Evolutionary conservation across 1,140 invertebrate genomes (phyloP), one percentile per base, ranked within the genome.

Genomic region (Ceratosolen solmsi): DNA sequence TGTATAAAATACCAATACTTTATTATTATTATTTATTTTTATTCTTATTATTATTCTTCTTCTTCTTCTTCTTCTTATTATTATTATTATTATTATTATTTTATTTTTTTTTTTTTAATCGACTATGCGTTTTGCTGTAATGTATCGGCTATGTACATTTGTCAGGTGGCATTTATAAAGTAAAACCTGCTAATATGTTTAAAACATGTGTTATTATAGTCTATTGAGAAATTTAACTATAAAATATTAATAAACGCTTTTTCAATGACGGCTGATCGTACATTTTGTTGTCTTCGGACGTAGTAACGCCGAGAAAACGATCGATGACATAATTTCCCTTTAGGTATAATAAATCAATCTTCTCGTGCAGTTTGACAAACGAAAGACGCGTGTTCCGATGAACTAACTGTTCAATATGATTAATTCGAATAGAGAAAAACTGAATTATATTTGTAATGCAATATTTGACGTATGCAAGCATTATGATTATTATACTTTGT

Each of bases 1-100:
- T 88, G 84, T 89, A 89, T 90, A 89, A 89, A 90, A 90, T 88
- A 89, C 84, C 83, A 89, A 88, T 89, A 89, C 87, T 90, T 89
- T 89, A 90, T 90, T n/a, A n/a, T n/a, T n/a, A n/a, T n/a, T n/a
- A n/a, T n/a, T n/a, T n/a, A n/a, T n/a, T n/a, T n/a, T n/a, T n/a
- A n/a, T n/a, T n/a, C n/a, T n/a, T n/a, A n/a, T n/a, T n/a, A n/a
- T n/a, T n/a, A n/a, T n/a, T n/a, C n/a, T n/a, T n/a, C n/a, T n/a
- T n/a, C n/a, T n/a, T n/a, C n/a, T n/a, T n/a, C n/a, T n/a, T n/a
- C n/a, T n/a, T n/a, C n/a, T n/a, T n/a, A n/a, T n/a, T n/a, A n/a
- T n/a, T n/a, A n/a, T n/a, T n/a, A n/a, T n/a, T n/a, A n/a, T n/a
- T n/a, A n/a, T n/a, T n/a, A n/a, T n/a, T n/a, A n/a, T n/a, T n/a